phyloP scores from a whole-genome alignment of 2,888 invertebrate species.

The Heteropelma amictum region DNA sequence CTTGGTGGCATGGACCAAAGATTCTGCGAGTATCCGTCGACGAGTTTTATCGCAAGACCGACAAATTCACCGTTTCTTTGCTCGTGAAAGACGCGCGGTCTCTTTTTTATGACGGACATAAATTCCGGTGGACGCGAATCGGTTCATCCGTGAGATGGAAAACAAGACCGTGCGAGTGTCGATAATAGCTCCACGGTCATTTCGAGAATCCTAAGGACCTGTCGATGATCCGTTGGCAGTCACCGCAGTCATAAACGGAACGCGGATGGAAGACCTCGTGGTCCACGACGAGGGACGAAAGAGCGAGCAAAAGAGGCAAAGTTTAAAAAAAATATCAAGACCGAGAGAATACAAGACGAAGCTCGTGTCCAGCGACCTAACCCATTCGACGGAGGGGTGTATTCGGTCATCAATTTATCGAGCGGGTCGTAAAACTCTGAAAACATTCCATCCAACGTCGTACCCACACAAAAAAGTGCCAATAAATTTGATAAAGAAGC shows the following conservation, averaged over 20 bases:
- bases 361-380: slow-evolving; percentile 69
- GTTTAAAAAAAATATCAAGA: slow-evolving; percentile 45
- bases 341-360: slow-evolving; percentile 61
- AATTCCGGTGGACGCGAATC: slow-evolving; percentile 36
- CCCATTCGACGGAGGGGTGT: slow-evolving; percentile 75
- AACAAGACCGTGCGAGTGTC: slow-evolving; percentile 56
- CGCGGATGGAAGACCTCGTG: slow-evolving; percentile 39
- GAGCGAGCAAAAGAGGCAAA: slow-evolving; percentile 35
- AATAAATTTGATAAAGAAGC: background rate
- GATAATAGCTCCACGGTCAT: slow-evolving; percentile 64
- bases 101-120: slow-evolving; percentile 33
- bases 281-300: slow-evolving; percentile 27
- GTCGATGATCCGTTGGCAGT: slow-evolving; percentile 71
- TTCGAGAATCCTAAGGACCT: slow-evolving; percentile 72
- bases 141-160: slow-evolving; percentile 62
- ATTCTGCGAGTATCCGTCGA: too few relatives aligned
- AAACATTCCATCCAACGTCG: background rate
- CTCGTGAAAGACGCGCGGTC: slow-evolving; percentile 18
- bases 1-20: too few relatives aligned
- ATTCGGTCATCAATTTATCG: slow-evolving; percentile 63
- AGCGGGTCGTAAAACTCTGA: slow-evolving; percentile 41
- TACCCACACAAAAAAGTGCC: background rate
- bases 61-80: slow-evolving; percentile 25
- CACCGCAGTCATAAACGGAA: slow-evolving; percentile 62
- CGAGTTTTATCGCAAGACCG: too few relatives aligned